Evolutionary conservation across 2,888 invertebrate genomes (phyloP), one percentile per base, ranked within the genome.

Genomic region (Unio pictorum): DNA sequence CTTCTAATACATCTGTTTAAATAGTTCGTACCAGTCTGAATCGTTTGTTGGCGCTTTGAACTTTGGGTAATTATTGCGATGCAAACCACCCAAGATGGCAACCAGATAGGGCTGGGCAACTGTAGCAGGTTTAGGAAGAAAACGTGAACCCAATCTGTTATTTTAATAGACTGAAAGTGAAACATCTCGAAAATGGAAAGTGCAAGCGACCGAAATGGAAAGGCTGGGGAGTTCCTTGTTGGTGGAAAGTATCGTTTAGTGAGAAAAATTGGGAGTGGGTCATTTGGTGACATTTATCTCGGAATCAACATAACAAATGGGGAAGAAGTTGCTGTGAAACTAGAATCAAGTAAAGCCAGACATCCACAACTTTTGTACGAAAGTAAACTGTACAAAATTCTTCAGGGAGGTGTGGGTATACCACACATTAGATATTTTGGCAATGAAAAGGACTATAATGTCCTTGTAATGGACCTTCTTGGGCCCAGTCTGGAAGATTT

Each of bases 401-500:
- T 92, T 30, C 91, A 91, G 75, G 92, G 92, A 64, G 92, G 89
- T 54, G 88, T 89, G 59, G 89, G 89, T 63, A 89, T 89, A 66
- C 89, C 89, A 28, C 89, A 89, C 67, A 89, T 87, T 69, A 84
- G 89, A 65, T 89, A 82, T 80, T 89, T 83, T 81, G 89, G 88
- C 20, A 98, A 98, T 91, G 99, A 99, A 92, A 94, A 95, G 86
- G 98, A 98, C 85, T 98, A 97, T 93, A 99, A 99, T 91, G 96
- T 99, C 80, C 93, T 99, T 87, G 99, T 99, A 81, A 99, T 99
- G 99, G 99, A 99, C 92, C 93, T 99, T 67, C 92, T 99, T 80
- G 99, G 86, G 28, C 86, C 86, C 64, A 86, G 86, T 79, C 78
- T 86, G 28, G 86, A 86, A 73, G 86, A 86, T 91, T 93, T 99